Conservation (phyloP, 2,797 vertebrate genomes). For the Gadopsis bispinosus region DNA sequence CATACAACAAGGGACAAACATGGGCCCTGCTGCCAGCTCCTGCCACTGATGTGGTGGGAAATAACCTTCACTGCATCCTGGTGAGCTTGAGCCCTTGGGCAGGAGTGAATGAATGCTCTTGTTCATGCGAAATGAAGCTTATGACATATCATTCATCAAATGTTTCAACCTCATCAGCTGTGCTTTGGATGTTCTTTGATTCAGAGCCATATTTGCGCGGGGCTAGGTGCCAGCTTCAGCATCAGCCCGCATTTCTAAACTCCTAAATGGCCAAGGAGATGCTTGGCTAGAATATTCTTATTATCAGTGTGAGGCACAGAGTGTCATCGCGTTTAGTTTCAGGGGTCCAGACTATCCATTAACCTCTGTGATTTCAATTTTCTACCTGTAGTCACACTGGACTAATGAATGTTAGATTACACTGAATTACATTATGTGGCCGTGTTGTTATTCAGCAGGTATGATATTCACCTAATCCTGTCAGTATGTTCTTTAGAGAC, state of each 20-base stretch:
- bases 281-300: conserved; percentile 59
- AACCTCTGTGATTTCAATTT: conserved; percentile 82
- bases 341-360: conserved; percentile 79
- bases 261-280: conserved; percentile 65
- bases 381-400: conserved; percentile 70
- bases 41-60: conserved; percentile 86
- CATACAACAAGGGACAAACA: conserved; percentile 96
- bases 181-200: conserved; percentile 57
- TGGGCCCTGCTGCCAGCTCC: conserved; percentile 93
- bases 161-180: conserved; percentile 67
- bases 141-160: conserved; percentile 72
- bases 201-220: conserved; percentile 50
- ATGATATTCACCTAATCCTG: conserved; percentile 53
- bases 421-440: conserved; percentile 68
- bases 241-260: conserved; percentile 43
- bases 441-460: conserved; percentile 65
- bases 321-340: conserved; percentile 67
- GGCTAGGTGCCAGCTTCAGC: conserved; percentile 49
- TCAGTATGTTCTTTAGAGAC: conserved; percentile 43
- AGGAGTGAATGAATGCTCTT: conserved; percentile 40
- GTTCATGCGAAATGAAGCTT: conserved; percentile 60
- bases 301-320: conserved; percentile 56
- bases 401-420: conserved; percentile 80
- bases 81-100: conserved; percentile 65
- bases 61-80: conserved; percentile 89